These are phyloP conservation scores for Oligia strigilis DNA, from an alignment of 2,888 invertebrate genomes.

Conservation along the genomic window DNA sequence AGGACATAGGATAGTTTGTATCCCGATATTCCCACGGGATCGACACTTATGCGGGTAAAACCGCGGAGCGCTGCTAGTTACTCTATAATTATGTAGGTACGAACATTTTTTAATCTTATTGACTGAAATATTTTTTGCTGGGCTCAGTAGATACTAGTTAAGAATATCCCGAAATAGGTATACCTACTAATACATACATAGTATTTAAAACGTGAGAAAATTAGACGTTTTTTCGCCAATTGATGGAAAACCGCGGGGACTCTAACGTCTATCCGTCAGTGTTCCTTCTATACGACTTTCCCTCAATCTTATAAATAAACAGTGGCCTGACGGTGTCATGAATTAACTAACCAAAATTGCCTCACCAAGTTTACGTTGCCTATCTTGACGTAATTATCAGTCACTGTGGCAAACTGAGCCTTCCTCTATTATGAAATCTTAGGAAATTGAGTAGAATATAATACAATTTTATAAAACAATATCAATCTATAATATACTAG, in stretches of 20 bases:
- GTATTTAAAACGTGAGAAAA: neutral
- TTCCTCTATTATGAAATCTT: constrained; percentile 40
- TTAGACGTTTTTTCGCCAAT: neutral
- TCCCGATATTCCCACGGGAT: no score
- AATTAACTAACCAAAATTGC: constrained; percentile 60
- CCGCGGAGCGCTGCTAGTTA: no score
- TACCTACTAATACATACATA: neutral
- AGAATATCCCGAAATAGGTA: neutral
- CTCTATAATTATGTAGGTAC: no score
- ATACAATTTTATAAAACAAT: constrained; percentile 3
- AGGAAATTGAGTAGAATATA: constrained; percentile 12
- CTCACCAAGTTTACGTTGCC: constrained; percentile 38
- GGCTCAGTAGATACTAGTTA: neutral
- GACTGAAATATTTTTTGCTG: neutral
- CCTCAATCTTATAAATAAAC: constrained; percentile 58
- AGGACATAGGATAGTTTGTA: no score
- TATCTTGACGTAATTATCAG: constrained; percentile 59
- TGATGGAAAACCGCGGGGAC: neutral
- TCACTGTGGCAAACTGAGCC: constrained; percentile 10
- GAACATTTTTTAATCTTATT: neutral
- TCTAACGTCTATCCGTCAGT: neutral
- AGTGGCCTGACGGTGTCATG: constrained; percentile 37
- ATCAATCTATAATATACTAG: no score
- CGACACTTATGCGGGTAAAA: no score
- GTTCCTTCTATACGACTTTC: constrained; percentile 38